Percentiles rank a stretch among this genome's conserved stretches.
phyloP scores from a whole-genome alignment of 64 coral and sea anemone genomes.

The Montipora efflorescens region DNA sequence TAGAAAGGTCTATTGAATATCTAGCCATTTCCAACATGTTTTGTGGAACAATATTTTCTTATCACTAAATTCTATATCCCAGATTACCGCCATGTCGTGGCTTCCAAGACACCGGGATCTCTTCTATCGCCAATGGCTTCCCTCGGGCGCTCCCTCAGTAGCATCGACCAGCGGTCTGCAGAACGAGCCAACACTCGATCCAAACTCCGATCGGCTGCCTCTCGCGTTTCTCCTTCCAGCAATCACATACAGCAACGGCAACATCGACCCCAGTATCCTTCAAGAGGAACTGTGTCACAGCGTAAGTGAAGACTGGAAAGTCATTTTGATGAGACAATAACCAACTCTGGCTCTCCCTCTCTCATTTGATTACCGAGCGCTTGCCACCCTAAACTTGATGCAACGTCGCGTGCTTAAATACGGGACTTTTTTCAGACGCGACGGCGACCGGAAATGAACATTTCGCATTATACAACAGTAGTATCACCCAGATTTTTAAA shows the following conservation, averaged over 20 bases:
- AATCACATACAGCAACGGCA: conserved; percentile 20
- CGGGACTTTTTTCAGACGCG: too few relatives aligned
- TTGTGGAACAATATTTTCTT: neutral
- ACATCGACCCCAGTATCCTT: conserved; percentile 30
- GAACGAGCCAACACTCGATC: conserved; percentile 70
- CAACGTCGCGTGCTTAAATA: too few relatives aligned
- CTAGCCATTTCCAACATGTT: too few relatives aligned
- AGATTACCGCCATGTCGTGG: conserved; percentile 62
- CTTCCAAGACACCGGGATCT: conserved; percentile 31
- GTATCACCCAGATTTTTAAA: too few relatives aligned
- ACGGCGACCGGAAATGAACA: too few relatives aligned
- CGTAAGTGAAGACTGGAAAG: conserved; percentile 52
- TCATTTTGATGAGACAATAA: too few relatives aligned
- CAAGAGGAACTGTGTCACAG: conserved; percentile 75
- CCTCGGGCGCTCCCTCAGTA: conserved; percentile 75
- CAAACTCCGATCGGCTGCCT: conserved; percentile 47
- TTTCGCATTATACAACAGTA: too few relatives aligned
- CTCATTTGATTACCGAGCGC: too few relatives aligned
- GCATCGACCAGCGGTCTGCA: conserved; percentile 75
- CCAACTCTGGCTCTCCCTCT: too few relatives aligned
- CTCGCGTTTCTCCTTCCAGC: conserved; percentile 29
- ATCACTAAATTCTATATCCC: neutral
- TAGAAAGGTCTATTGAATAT: too few relatives aligned
- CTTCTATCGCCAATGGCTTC: conserved; percentile 60
- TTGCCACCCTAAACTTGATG: too few relatives aligned